Evolutionary conservation across 2,797 vertebrate species (phyloP), one percentile per base, ranked within the genome.

Genomic region (Semotilus atromaculatus): DNA sequence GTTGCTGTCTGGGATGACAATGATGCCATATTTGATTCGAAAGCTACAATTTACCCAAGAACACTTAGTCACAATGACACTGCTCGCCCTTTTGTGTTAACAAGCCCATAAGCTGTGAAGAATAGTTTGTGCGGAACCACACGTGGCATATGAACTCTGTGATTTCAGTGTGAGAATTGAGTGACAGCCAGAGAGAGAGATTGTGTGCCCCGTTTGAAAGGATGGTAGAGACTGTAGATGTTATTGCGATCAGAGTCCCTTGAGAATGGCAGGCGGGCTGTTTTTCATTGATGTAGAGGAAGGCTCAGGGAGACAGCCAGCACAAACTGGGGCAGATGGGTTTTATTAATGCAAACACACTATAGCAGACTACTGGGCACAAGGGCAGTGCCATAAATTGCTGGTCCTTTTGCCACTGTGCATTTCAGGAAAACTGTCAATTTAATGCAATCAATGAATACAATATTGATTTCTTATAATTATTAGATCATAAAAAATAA

Each of bases 301-400:
- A 70, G 64, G 45, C 21, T 45, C 26, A 81, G 62, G 75, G 70
- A 88, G 78, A 85, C 21, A 74, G 62, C 75, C 82, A 64, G 45
- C 51, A 74, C 38, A 18, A 84, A 77, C 80, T 78, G 45, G 72
- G 76, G 13, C 73, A 83, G 87, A 75, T 85, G 58, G 62, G 60
- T 75, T 68, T 82, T 80, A 86, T 81, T 62, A 55, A 85, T 85
- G 85, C 75, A 68, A 72, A 87, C 72, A 80, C 75, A 81, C 67
- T 43, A 29, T 48, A 34, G 36, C 43, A 79, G 76, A 76, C 88
- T 72, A 43, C 70, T n/a, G 77, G 60, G 64, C 40, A 13, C 40
- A 76, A 48, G 73, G 75, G 60, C 68, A 82, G 38, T 0, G 3
- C 64, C 68, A 43, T 66, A 36, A 43, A 79, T 40, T 51, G 48